phyloP scores from a whole-genome alignment of 2,797 vertebrate species.

The Sphenodon punctatus region DNA sequence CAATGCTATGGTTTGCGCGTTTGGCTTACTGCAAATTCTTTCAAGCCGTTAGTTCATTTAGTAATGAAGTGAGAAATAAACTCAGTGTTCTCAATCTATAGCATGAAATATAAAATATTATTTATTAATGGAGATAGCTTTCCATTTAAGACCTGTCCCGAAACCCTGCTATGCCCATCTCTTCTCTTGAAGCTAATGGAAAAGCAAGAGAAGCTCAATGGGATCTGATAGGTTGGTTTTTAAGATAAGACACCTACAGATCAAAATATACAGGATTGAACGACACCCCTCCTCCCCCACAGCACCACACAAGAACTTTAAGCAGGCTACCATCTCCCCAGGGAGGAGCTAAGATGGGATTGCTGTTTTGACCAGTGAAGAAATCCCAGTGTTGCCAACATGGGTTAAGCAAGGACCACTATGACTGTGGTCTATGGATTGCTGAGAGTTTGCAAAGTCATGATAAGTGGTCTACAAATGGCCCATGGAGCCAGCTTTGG shows the following conservation, averaged over 20 bases:
- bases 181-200: background rate
- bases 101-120: background rate
- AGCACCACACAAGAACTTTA: background rate
- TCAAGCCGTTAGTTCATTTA: background rate
- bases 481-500: no score
- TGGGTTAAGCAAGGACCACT: no score
- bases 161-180: background rate
- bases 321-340: no score
- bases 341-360: background rate
- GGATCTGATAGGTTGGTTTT: background rate
- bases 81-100: background rate
- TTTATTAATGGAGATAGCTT: background rate
- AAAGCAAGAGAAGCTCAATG: no score
- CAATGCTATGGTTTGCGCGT: background rate
- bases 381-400: no score
- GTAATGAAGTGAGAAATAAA: no score
- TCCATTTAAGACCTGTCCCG: fast-evolving
- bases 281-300: background rate
- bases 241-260: background rate
- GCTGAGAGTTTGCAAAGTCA: no score
- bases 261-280: background rate
- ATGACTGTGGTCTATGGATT: no score
- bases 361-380: no score
- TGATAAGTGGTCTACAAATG: no score
- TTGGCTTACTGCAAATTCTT: background rate